Evolutionary conservation across 2,888 invertebrate species (phyloP).

Genomic region (Leptinotarsa rubiginosa): DNA sequence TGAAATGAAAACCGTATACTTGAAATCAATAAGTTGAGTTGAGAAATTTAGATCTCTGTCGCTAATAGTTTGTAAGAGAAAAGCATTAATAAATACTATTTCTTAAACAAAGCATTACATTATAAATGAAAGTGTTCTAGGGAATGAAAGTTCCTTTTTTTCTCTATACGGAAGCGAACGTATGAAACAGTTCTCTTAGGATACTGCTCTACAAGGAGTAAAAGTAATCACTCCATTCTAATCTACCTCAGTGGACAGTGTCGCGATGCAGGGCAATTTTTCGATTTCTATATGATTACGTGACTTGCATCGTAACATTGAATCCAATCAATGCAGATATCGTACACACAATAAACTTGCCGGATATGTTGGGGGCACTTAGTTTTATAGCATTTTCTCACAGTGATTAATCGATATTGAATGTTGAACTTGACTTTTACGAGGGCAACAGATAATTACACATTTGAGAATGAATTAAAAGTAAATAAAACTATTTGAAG

Average conservation of each 20-base stretch:
- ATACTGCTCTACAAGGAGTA: constrained; percentile 31
- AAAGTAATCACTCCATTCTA: constrained; percentile 32
- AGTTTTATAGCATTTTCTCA: neutral
- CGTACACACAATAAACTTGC: constrained; percentile 2
- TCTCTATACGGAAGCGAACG: neutral
- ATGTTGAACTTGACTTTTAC: neutral
- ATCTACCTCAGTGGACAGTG: constrained; percentile 16
- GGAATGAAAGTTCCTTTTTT: neutral
- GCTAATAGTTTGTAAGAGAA: too few relatives aligned
- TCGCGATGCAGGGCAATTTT: constrained; percentile 26
- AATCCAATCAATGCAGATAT: constrained; percentile 18
- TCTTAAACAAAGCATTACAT: neutral
- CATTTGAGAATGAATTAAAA: too few relatives aligned
- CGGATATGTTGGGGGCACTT: neutral
- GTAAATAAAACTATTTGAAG: too few relatives aligned
- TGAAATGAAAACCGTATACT: too few relatives aligned
- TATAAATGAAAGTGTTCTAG: neutral
- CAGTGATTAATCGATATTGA: neutral
- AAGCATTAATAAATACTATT: too few relatives aligned
- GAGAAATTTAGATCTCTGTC: too few relatives aligned
- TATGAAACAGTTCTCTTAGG: neutral
- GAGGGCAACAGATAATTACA: neutral
- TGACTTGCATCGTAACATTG: constrained; percentile 23
- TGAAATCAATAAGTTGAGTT: too few relatives aligned
- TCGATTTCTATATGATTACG: constrained; percentile 34